Conservation (phyloP, 2,113 vertebrate genomes). For the Gasterosteus nipponicus region DNA sequence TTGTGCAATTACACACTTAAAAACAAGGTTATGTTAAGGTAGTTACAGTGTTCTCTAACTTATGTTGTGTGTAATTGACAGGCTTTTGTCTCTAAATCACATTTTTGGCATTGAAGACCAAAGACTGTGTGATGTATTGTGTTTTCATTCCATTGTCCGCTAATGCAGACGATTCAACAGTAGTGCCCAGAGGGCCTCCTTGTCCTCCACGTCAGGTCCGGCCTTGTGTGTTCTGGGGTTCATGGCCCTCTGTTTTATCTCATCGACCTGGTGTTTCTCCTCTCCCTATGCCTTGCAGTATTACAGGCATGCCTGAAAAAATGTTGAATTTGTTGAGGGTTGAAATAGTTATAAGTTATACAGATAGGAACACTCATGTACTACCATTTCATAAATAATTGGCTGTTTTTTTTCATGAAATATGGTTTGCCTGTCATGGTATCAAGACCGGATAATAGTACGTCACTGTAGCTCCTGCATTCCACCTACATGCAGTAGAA, state of each 20-base stretch:
- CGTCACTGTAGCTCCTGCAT: slow-evolving; percentile 37
- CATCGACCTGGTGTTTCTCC: too few relatives aligned
- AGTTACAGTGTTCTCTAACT: too few relatives aligned
- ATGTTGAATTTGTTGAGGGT: too few relatives aligned
- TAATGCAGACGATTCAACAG: slow-evolving; percentile 49
- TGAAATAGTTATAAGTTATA: too few relatives aligned
- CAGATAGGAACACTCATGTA: too few relatives aligned
- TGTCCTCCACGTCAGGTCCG: too few relatives aligned
- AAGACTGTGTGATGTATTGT: slow-evolving; percentile 54
- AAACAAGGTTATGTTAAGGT: slow-evolving; percentile 42
- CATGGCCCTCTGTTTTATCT: slow-evolving; percentile 52
- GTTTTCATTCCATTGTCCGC: slow-evolving; percentile 63
- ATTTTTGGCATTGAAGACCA: slow-evolving; percentile 58
- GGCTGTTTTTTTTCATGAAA: slow-evolving; percentile 55
- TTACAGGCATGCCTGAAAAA: slow-evolving; percentile 27
- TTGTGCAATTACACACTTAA: slow-evolving; percentile 27
- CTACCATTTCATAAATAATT: too few relatives aligned
- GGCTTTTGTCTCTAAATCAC: slow-evolving; percentile 41
- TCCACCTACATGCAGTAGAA: slow-evolving; percentile 14
- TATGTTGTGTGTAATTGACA: too few relatives aligned
- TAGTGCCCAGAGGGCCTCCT: too few relatives aligned
- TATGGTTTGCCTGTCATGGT: slow-evolving; percentile 58
- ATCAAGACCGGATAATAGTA: slow-evolving; percentile 10
- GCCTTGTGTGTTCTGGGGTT: too few relatives aligned
- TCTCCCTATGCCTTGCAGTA: slow-evolving; percentile 28